Evolutionary conservation across 2,113 vertebrate genomes (phyloP).

Genomic region (Prinia subflava): DNA sequence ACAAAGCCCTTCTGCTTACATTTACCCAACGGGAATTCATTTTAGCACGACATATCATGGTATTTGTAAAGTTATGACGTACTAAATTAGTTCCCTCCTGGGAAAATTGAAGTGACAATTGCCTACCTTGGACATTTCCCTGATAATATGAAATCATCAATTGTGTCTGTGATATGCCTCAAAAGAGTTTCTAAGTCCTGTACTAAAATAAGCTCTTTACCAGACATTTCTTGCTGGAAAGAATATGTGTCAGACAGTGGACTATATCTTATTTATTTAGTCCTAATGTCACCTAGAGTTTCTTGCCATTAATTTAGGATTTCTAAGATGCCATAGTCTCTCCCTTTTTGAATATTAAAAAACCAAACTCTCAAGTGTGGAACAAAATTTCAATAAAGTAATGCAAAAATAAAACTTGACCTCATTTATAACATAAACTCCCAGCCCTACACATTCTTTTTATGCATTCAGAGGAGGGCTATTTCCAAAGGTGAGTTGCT

Average conservation of each 20-base stretch:
- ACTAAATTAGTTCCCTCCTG: neutral
- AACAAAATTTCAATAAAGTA: neutral
- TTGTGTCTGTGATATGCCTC: neutral
- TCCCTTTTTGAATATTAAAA: neutral
- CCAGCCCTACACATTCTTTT: neutral
- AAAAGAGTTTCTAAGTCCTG: neutral
- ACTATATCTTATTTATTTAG: neutral
- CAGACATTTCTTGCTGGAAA: neutral
- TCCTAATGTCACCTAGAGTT: neutral
- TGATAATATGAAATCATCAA: neutral
- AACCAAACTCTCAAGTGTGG: neutral
- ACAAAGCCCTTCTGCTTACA: neutral
- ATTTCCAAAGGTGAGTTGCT: neutral
- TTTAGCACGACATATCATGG: neutral
- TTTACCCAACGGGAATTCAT: accelerated
- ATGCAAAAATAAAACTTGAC: neutral
- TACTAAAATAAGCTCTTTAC: neutral
- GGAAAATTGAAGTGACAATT: neutral
- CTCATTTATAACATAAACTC: neutral
- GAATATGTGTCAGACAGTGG: neutral
- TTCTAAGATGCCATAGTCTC: neutral
- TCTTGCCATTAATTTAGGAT: neutral
- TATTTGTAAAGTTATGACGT: neutral
- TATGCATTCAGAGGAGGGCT: neutral
- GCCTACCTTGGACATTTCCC: neutral